Conservation (phyloP, 1,140 invertebrate species). For the Pseudomyrmex gracilis region DNA sequence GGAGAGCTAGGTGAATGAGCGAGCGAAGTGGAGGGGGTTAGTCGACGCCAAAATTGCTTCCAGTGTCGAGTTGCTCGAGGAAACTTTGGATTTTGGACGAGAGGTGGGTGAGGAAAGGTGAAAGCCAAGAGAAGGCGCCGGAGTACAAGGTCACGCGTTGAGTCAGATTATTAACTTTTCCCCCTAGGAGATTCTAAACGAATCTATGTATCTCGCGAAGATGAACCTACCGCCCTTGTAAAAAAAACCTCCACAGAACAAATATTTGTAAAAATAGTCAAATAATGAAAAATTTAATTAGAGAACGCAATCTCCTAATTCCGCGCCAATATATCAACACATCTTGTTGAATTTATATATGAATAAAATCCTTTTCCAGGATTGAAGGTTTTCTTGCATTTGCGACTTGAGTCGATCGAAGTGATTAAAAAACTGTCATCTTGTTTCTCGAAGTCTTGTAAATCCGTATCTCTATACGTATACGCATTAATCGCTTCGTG, state of each 20-base stretch:
- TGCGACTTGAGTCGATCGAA: neutral
- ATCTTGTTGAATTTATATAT: no score
- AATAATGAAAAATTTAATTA: neutral
- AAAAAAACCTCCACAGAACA: neutral
- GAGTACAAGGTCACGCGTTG: constrained; percentile 85
- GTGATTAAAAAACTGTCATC: neutral
- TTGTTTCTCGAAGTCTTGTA: constrained; percentile 23
- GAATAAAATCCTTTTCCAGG: no score
- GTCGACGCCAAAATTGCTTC: constrained; percentile 84
- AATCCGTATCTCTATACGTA: constrained; percentile 24
- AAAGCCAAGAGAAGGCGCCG: constrained; percentile 74
- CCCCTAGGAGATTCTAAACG: constrained; percentile 72
- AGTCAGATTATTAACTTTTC: constrained; percentile 85
- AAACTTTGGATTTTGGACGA: constrained; percentile 83
- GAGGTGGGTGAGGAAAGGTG: constrained; percentile 68
- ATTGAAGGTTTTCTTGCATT: no score
- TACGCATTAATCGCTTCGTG: constrained; percentile 64
- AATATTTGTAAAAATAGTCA: neutral
- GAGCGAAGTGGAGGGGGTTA: constrained; percentile 55
- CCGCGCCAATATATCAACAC: no score
- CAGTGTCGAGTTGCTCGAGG: constrained; percentile 81
- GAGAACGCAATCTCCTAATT: neutral
- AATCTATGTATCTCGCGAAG: constrained; percentile 54
- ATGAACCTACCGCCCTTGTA: neutral
- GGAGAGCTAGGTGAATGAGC: constrained; percentile 72